A percentile compares a stretch with the other conserved stretches of the same genome.
Evolutionary conservation across 2,888 invertebrate genomes (phyloP).

Genomic region (Phrixothrix hirtus): DNA sequence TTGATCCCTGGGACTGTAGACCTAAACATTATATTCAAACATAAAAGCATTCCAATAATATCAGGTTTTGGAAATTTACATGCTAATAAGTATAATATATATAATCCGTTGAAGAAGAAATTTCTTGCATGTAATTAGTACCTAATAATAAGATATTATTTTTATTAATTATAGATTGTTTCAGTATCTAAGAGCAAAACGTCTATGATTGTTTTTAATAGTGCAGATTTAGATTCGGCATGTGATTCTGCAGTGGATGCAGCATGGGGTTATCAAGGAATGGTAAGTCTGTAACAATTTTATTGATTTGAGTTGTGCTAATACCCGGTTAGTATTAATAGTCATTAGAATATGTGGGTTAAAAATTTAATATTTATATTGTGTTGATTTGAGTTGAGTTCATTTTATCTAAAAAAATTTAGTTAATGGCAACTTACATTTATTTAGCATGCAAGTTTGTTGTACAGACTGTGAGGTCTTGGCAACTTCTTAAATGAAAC

Average conservation of each 20-base stretch:
- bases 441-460: no score
- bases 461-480: no score
- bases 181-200: slow-evolving; percentile 36
- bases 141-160: no score
- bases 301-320: no score
- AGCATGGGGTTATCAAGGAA: slow-evolving; percentile 60
- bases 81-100: slow-evolving; percentile 27
- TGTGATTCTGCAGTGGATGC: slow-evolving; percentile 59
- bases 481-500: no score
- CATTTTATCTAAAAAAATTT: no score
- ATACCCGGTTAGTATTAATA: no score
- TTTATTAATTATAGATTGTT: background rate
- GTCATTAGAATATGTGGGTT: no score
- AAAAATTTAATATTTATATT: no score
- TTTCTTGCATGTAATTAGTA: slow-evolving; percentile 14
- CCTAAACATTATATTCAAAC: slow-evolving; percentile 30
- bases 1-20: slow-evolving; percentile 37
- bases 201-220: slow-evolving; percentile 60
- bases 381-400: no score
- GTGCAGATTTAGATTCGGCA: slow-evolving; percentile 62
- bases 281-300: slow-evolving; percentile 48
- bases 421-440: no score
- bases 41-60: slow-evolving; percentile 33
- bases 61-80: slow-evolving; percentile 38
- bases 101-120: slow-evolving; percentile 20